Conservation (phyloP, 2,888 invertebrate species). For the Augochlorella aurata region DNA sequence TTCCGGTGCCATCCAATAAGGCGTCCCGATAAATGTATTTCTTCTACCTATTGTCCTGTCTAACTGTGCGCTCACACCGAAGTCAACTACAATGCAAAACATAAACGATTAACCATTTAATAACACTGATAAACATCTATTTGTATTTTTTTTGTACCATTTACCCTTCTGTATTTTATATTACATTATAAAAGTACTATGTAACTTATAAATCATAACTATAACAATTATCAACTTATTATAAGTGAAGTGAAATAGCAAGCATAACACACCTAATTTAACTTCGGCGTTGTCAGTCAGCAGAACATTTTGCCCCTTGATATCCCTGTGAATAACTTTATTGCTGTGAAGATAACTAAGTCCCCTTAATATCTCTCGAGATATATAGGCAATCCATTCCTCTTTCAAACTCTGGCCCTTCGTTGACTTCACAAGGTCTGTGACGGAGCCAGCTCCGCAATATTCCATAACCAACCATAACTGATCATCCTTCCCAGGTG, state of each 20-base stretch:
- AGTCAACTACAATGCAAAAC: constrained; percentile 89
- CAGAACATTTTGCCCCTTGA: constrained; percentile 99
- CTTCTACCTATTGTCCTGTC: constrained; percentile 99
- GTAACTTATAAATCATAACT: no score
- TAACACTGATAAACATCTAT: no score
- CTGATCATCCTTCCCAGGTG: constrained; percentile 99
- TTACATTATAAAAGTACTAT: no score
- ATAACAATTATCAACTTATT: neutral
- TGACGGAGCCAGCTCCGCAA: constrained; percentile 99
- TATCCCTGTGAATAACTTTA: constrained; percentile 99
- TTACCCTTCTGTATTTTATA: no score
- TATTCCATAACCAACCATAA: constrained; percentile 99
- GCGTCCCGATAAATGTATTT: constrained; percentile 99
- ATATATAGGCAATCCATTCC: constrained; percentile 99
- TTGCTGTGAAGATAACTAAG: constrained; percentile 98
- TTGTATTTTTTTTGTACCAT: no score
- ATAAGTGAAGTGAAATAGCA: neutral
- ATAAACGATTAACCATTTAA: neutral
- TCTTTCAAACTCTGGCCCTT: constrained; percentile 99
- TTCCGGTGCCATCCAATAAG: constrained; percentile 99
- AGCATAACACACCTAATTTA: constrained; percentile 89
- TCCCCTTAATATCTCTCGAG: constrained; percentile 96
- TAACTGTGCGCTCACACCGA: constrained; percentile 99
- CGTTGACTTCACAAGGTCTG: constrained; percentile 99
- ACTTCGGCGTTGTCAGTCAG: constrained; percentile 99